These are phyloP conservation scores for Hippopotamyrus pictus DNA, from an alignment of 2,797 vertebrate genomes.

Conservation along the genomic window DNA sequence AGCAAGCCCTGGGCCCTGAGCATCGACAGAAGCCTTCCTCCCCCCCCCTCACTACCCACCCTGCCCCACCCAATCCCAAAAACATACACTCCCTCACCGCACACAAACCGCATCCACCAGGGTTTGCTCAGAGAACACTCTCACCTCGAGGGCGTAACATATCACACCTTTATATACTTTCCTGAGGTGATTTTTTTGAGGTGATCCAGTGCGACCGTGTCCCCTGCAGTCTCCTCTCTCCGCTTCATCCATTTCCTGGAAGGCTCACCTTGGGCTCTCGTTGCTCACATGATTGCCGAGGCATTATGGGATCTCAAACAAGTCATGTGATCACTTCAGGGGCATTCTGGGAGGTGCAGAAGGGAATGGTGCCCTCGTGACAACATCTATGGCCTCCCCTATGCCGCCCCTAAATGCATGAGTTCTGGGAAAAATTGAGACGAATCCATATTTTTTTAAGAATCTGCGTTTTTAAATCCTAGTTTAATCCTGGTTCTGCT, in stretches of 20 bases:
- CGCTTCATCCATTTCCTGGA: not conserved
- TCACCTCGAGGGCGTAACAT: not conserved
- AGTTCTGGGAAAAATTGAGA: not conserved
- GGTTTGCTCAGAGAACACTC: not conserved
- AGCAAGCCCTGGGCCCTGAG: not conserved
- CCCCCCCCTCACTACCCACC: not conserved
- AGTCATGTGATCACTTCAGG: not conserved
- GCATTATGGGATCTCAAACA: not conserved
- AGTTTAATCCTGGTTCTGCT: not conserved
- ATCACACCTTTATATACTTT: not conserved
- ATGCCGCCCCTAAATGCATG: not conserved
- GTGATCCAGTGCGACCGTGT: not conserved
- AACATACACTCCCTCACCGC: not conserved
- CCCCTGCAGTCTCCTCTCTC: not conserved
- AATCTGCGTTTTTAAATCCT: not conserved
- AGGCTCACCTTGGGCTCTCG: not conserved
- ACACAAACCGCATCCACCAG: not conserved
- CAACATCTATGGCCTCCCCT: not conserved
- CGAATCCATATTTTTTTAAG: not conserved
- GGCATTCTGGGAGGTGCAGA: not conserved
- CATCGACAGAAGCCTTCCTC: not conserved
- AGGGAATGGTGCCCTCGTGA: not conserved
- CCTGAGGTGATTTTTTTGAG: not conserved
- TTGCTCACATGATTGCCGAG: not conserved
- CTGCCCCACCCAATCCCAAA: not conserved